These are phyloP conservation scores for Notospermus geniculatus DNA, from an alignment of 1,140 invertebrate species.

Conservation along the genomic window DNA sequence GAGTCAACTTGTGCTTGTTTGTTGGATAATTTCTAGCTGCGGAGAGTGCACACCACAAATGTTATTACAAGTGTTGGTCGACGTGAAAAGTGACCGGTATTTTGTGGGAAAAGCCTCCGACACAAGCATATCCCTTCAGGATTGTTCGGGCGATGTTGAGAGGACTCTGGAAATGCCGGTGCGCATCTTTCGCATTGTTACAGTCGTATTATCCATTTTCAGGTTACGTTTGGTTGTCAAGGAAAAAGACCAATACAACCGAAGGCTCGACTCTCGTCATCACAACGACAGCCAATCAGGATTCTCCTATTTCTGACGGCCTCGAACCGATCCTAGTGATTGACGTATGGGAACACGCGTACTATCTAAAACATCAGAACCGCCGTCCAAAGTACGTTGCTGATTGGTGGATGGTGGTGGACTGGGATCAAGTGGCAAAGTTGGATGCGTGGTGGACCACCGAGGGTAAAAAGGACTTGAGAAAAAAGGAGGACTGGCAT, in stretches of 20 bases:
- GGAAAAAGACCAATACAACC: slow-evolving; percentile 25
- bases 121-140: no score
- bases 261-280: slow-evolving; percentile 28
- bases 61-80: no score
- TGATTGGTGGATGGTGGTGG: slow-evolving; percentile 48
- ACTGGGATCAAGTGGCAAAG: slow-evolving; percentile 42
- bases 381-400: slow-evolving; percentile 39
- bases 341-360: slow-evolving; percentile 54
- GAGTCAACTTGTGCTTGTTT: no score
- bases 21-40: no score
- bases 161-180: no score
- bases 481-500: no score
- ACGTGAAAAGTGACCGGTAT: no score
- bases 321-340: slow-evolving; percentile 41
- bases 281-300: slow-evolving; percentile 43
- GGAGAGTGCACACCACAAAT: no score
- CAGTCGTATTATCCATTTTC: slow-evolving; percentile 8
- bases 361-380: slow-evolving; percentile 50
- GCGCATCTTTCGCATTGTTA: no score
- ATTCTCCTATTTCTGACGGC: slow-evolving; percentile 38
- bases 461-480: slow-evolving; percentile 4
- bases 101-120: no score
- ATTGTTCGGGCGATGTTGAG: no score
- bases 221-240: slow-evolving; percentile 49
- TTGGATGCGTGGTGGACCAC: slow-evolving; percentile 26